phyloP scores from a whole-genome alignment of 2,113 vertebrate genomes.

The Andinoacara biseriatus region DNA sequence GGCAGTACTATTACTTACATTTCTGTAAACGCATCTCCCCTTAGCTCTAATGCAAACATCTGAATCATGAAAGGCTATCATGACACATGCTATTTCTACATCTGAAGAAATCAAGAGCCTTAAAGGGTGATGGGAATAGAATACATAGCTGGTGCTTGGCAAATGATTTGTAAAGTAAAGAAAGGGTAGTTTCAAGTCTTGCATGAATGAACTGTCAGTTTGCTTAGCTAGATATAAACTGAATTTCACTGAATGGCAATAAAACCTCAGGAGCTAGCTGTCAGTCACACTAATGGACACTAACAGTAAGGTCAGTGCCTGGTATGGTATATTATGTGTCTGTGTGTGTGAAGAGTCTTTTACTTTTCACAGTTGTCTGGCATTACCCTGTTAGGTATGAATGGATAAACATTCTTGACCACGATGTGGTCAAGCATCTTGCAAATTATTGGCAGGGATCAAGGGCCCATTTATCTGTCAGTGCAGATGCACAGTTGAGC shows the following conservation, averaged over 20 bases:
- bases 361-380: background rate
- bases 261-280: conserved; percentile 33
- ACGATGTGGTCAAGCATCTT: conserved; percentile 28
- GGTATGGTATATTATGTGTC: background rate
- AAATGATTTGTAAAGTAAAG: conserved; percentile 1
- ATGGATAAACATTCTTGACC: conserved; percentile 10
- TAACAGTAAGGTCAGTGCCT: conserved; percentile 35
- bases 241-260: conserved; percentile 39
- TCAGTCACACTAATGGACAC: conserved; percentile 60
- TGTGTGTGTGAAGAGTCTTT: background rate
- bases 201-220: conserved; percentile 23
- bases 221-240: conserved; percentile 3
- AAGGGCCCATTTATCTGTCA: conserved; percentile 12
- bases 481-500: conserved; percentile 19
- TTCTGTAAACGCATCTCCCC: conserved; percentile 26
- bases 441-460: conserved; percentile 48
- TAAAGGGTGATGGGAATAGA: conserved; percentile 5
- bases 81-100: background rate
- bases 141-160: background rate
- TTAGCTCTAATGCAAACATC: background rate
- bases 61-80: background rate
- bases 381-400: background rate
- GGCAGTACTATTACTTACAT: background rate
- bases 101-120: background rate
- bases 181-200: background rate